Evolutionary conservation across 1,140 invertebrate genomes (phyloP).

Genomic region (Ceratitis capitata): DNA sequence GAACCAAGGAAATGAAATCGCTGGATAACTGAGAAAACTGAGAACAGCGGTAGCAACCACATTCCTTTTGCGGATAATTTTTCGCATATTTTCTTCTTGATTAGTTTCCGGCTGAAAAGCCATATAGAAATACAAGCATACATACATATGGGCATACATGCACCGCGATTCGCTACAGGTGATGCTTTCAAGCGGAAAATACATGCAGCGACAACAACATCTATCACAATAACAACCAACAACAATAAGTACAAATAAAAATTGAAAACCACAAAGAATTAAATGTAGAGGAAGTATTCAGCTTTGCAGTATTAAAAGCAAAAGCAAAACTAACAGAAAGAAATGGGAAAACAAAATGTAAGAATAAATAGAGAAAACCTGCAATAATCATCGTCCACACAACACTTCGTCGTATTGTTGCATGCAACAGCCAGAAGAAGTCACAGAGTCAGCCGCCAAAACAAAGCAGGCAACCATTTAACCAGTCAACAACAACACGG

Average conservation of each 20-base stretch:
- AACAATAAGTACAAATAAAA: neutral
- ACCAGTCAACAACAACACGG: constrained; percentile 1
- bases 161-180: no score
- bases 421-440: constrained; percentile 14
- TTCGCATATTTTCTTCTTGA: constrained; percentile 34
- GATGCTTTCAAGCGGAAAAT: neutral
- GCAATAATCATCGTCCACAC: neutral
- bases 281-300: constrained; percentile 22
- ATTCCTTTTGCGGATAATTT: constrained; percentile 19
- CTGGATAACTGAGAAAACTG: neutral
- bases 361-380: no score
- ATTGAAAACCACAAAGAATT: neutral
- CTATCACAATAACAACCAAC: no score
- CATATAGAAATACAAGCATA: no score
- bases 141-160: no score
- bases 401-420: neutral
- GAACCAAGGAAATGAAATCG: constrained; percentile 1
- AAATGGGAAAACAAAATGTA: no score
- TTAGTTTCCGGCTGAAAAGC: constrained; percentile 25
- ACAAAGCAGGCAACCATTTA: neutral
- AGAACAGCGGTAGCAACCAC: constrained; percentile 21
- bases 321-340: neutral
- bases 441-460: neutral
- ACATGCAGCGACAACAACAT: neutral
- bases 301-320: neutral